Evolutionary conservation across 30 jellyfish, hydroid and myxozoan genomes (phyloP).

Genomic region (Aurelia coerulea): DNA sequence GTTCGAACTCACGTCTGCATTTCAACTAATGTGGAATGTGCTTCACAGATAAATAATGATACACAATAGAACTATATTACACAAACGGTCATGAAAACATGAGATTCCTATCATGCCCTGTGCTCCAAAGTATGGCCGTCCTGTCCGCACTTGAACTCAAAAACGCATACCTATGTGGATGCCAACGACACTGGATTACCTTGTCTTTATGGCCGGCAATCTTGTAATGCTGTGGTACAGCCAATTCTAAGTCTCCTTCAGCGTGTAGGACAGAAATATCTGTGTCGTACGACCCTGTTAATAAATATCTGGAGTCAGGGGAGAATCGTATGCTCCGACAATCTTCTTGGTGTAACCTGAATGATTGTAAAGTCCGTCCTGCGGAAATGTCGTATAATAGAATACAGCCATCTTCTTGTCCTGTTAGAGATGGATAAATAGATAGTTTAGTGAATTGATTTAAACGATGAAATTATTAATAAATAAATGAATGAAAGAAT

Average conservation of each 20-base stretch:
- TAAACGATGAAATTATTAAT: no score
- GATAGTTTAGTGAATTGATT: no score
- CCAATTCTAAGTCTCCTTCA: constrained; percentile 66
- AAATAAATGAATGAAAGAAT: no score
- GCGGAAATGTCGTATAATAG: constrained; percentile 92
- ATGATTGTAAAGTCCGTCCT: constrained; percentile 96
- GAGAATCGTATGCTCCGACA: constrained; percentile 98
- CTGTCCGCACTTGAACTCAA: constrained; percentile 96
- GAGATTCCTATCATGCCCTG: constrained; percentile 30
- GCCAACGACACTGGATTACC: constrained; percentile 99
- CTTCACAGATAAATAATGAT: no score
- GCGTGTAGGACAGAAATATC: constrained; percentile 75
- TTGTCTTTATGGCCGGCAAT: constrained; percentile 93
- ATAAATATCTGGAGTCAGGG: constrained; percentile 74
- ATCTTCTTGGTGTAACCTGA: constrained; percentile 95
- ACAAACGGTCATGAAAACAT: constrained; percentile 21
- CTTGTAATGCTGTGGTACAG: constrained; percentile 86
- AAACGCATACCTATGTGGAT: constrained; percentile 81
- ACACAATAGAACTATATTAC: no score
- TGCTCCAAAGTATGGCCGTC: constrained; percentile 89
- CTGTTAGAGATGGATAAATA: constrained; percentile 29
- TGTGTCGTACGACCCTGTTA: constrained; percentile 94
- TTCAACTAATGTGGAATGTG: no score
- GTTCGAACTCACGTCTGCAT: no score
- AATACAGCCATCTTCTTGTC: constrained; percentile 99